phyloP scores from a whole-genome alignment of 1,140 invertebrate genomes.

The Pemphigus obesinymphae region DNA sequence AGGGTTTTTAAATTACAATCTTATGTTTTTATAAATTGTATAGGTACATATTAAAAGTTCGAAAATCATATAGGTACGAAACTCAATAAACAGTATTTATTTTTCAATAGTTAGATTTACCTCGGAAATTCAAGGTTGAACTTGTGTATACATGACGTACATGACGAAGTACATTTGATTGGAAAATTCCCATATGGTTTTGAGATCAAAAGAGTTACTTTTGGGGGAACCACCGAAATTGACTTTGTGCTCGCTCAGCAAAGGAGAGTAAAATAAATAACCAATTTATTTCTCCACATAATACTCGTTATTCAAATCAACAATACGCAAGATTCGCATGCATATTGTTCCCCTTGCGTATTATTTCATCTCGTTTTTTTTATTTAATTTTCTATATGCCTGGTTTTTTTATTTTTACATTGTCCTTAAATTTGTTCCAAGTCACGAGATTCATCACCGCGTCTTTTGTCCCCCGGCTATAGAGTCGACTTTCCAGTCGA shows the following conservation, averaged over 20 bases:
- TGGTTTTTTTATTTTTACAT: conserved; percentile 30
- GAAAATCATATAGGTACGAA: too few species aligned
- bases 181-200: conserved; percentile 22
- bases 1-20: too few species aligned
- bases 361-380: conserved; percentile 33
- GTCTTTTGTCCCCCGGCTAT: conserved; percentile 21
- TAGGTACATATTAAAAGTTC: too few species aligned
- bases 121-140: not conserved
- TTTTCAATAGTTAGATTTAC: too few species aligned
- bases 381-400: conserved; percentile 34
- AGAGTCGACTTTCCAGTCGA: conserved; percentile 37
- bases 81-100: too few species aligned
- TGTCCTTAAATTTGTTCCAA: conserved; percentile 42
- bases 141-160: not conserved
- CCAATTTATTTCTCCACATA: conserved; percentile 35
- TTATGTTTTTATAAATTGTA: too few species aligned
- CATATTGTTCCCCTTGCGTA: conserved; percentile 20
- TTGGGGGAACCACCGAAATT: conserved; percentile 15
- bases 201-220: conserved; percentile 32
- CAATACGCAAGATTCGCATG: conserved; percentile 36
- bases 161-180: conserved; percentile 7
- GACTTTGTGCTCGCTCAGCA: conserved; percentile 32
- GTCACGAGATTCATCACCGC: conserved; percentile 37
- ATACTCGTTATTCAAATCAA: conserved; percentile 41
- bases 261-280: conserved; percentile 39